Evolutionary conservation across 2,113 vertebrate genomes (phyloP).

Genomic region (Corythaeola cristata): DNA sequence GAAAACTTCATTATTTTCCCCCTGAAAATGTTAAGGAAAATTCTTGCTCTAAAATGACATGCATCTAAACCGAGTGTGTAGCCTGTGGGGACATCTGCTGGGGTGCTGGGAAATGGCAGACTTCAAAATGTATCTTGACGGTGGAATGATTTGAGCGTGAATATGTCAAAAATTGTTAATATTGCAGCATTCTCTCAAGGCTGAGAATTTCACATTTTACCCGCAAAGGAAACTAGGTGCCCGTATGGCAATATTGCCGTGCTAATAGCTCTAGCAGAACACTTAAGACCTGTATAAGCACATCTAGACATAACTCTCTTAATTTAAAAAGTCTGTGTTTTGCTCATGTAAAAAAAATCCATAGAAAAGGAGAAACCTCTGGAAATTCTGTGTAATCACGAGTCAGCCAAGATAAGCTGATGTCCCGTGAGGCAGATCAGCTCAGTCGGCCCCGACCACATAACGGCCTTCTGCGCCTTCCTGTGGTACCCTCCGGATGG

Average conservation of each 20-base stretch:
- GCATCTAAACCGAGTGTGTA: not conserved
- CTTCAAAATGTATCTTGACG: not conserved
- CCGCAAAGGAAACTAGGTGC: not conserved
- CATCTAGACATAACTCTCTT: not conserved
- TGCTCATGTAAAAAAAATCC: not conserved
- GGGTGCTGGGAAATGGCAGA: not conserved
- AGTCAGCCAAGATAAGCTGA: not conserved
- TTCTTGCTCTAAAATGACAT: not conserved
- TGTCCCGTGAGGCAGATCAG: not conserved
- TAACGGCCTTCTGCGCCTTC: not conserved
- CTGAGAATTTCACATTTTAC: not conserved
- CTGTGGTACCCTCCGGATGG: not conserved
- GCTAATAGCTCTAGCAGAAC: not conserved
- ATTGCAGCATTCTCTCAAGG: not conserved
- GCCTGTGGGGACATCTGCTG: constrained; percentile 54
- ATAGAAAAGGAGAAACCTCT: not conserved
- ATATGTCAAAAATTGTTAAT: not conserved
- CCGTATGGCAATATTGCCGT: fast-evolving
- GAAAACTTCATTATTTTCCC: not conserved
- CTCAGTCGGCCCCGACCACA: not conserved
- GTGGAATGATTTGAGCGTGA: not conserved
- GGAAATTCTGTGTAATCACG: not conserved
- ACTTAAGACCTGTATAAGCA: not conserved
- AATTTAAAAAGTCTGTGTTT: not conserved
- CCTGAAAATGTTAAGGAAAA: not conserved